These are phyloP conservation scores for Synergus gifuensis DNA, from an alignment of 2,888 invertebrate genomes.

Conservation along the genomic window DNA sequence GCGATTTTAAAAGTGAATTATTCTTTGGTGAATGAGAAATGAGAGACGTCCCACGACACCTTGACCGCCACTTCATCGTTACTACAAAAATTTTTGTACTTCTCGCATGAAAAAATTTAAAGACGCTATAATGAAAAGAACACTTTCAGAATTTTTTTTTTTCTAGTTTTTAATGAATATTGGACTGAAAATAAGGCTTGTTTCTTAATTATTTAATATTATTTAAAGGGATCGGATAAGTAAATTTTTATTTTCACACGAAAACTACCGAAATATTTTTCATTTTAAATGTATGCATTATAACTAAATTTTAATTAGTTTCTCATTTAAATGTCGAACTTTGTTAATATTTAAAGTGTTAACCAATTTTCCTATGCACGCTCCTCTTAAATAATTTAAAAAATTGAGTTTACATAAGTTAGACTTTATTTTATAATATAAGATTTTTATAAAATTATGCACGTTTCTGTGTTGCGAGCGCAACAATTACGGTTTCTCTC, in stretches of 20 bases:
- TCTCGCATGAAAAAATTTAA: neutral
- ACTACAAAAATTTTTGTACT: neutral
- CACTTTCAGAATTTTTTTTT: neutral
- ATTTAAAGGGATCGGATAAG: no score
- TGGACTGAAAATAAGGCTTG: no score
- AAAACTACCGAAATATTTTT: no score
- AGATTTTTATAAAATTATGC: neutral
- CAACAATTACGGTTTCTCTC: slow-evolving; percentile 32
- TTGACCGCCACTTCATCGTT: neutral
- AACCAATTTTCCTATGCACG: neutral
- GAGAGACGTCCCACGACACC: neutral
- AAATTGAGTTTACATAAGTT: neutral
- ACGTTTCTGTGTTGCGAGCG: slow-evolving; percentile 26
- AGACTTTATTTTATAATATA: neutral
- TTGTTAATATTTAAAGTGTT: no score
- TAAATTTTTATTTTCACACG: no score
- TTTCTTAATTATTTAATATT: no score
- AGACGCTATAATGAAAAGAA: neutral
- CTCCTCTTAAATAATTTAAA: neutral
- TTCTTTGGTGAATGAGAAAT: neutral
- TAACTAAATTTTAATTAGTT: no score
- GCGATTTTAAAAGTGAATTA: neutral
- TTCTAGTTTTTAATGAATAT: no score
- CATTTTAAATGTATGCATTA: no score
- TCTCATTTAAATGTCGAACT: no score